Conservation (phyloP, 2,797 vertebrate genomes). For the Phoeniculus purpureus region DNA sequence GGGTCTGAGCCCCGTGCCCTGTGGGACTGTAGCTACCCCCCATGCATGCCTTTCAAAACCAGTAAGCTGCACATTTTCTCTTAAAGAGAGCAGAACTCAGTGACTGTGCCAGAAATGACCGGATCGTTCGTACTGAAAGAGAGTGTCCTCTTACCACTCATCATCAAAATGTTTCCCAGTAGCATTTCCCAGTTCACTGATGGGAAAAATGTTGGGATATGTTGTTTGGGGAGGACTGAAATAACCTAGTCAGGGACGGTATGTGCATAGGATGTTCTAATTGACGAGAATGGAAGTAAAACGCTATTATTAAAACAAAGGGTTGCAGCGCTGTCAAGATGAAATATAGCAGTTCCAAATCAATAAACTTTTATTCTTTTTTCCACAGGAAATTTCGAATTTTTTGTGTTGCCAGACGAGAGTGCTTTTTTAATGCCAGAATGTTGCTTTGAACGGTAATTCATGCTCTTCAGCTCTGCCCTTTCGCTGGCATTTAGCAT, state of each 20-base stretch:
- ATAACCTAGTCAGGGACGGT: neutral
- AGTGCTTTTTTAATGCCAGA: constrained; percentile 14
- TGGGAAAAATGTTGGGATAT: neutral
- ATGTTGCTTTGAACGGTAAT: constrained; percentile 35
- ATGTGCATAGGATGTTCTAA: constrained; percentile 5
- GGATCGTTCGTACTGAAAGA: neutral
- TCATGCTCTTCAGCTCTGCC: constrained; percentile 32
- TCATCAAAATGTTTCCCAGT: neutral
- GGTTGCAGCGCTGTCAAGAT: neutral
- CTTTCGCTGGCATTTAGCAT: constrained; percentile 31
- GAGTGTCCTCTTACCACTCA: neutral
- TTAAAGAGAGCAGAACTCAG: neutral
- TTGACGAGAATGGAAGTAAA: constrained; percentile 35
- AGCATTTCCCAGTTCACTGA: neutral
- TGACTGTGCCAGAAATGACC: neutral
- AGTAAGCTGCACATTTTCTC: neutral
- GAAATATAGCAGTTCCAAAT: constrained; percentile 21
- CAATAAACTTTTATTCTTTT: neutral
- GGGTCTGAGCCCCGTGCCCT: neutral
- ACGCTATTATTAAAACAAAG: neutral
- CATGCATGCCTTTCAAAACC: neutral
- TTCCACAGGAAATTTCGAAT: neutral
- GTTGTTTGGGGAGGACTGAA: neutral
- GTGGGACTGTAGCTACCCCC: neutral
- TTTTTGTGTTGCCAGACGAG: constrained; percentile 1